phyloP scores from a whole-genome alignment of 2,888 invertebrate species.

The Sepioteuthis lessoniana region DNA sequence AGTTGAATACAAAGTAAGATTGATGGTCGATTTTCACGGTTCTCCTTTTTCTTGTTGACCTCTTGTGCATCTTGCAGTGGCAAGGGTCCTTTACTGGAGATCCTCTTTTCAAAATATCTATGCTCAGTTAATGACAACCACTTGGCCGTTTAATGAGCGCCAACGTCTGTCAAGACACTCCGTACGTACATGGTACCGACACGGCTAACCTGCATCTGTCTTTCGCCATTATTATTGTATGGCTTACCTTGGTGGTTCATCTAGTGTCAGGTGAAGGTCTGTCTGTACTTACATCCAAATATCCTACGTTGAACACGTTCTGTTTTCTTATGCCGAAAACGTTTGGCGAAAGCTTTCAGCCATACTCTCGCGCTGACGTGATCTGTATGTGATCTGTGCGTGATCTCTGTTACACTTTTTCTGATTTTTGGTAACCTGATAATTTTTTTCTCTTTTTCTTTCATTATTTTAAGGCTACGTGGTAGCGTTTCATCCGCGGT shows the following conservation, averaged over 20 bases:
- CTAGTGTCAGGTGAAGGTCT: background rate
- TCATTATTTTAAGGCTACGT: too few species aligned
- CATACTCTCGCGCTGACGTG: background rate
- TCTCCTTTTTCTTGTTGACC: background rate
- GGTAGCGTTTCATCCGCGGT: too few species aligned
- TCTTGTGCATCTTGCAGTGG: background rate
- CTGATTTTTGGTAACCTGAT: too few species aligned
- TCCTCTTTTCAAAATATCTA: conserved; percentile 33
- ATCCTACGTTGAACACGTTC: background rate
- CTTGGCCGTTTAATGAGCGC: background rate
- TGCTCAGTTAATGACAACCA: background rate
- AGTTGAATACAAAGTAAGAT: conserved; percentile 33
- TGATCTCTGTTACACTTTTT: too few species aligned
- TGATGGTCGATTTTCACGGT: conserved; percentile 8
- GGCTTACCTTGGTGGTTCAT: background rate
- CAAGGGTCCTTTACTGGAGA: background rate
- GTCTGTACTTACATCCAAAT: background rate
- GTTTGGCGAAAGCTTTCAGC: background rate
- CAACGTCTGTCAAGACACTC: conserved; percentile 1
- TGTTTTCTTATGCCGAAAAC: background rate
- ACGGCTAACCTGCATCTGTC: conserved; percentile 13
- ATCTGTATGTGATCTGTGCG: too few species aligned
- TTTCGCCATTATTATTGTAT: background rate
- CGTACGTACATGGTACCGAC: background rate
- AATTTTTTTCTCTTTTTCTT: too few species aligned